Base-by-base conservation (phyloP, 2,113 vertebrate species). In the Psilopogon haemacephalus region DNA sequence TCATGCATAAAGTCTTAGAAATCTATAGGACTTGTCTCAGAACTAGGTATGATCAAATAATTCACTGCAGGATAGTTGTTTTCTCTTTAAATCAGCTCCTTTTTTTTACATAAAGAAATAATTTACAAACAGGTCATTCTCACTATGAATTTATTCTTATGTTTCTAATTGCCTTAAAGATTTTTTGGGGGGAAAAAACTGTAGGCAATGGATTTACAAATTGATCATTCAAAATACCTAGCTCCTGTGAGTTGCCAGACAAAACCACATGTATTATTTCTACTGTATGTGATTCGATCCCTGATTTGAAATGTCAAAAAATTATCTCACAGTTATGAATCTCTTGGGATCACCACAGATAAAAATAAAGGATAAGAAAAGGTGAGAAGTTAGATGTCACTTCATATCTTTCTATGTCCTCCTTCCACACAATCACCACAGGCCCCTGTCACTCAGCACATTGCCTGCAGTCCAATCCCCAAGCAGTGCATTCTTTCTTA, bases 1-100 rank as follows among this genome's bases (percentile, higher is more conserved):
- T 86, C 44, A 60, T 64, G 33, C 50, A 91, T 94, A 89, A 90
- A 80, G 65, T 50, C 63, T 90, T 80, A 89, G 68, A 69, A 91
- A 95, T 62, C 76, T 62, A 58, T 2, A 0, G 40, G 56, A 55
- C 52, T 67, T 13, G 16, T 54, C 40, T 92, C 56, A 89, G 71
- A 90, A 90, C 63, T 23, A 78, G 76, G 72, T 68, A 88, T 15
- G 46, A 89, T 21, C 32, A 89, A 93, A 70, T 77, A 89, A 84
- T 80, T 92, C 46, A n/a, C 59, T 71, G 56, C 11, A 56, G 12
- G 7, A 55, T 46, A 75, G 40, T 55, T 91, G 21, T 63, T 93
- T 90, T 80, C 52, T 92, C 64, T 85, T 74, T 83, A 76, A 76
- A 79, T 67, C 18, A 38, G 18, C 26, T 69, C 28, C 26, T 2